Base-by-base conservation (phyloP, 2,888 invertebrate genomes). In the Agrochola macilenta region DNA sequence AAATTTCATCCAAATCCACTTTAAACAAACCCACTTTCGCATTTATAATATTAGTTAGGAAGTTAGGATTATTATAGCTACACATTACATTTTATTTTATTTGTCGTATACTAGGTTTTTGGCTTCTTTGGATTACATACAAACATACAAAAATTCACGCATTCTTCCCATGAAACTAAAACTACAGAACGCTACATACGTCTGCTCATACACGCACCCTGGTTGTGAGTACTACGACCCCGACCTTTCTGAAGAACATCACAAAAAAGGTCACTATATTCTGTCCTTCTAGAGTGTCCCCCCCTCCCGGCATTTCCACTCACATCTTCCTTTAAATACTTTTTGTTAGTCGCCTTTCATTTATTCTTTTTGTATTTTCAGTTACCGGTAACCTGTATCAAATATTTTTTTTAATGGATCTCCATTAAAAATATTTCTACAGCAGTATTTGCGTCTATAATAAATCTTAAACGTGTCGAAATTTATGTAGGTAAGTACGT, bases 381-480 rank as follows among this genome's bases (percentile, higher is more conserved):
- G 9, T 54, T 9, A 54, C 23, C 23, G 52, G 23, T 54, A 54
- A 9, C 54, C 17, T n/a, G 4, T 54, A 54, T 12, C 58, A 58
- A n/a, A n/a, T n/a, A n/a, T n/a, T n/a, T n/a, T n/a, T n/a, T n/a
- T n/a, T n/a, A n/a, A n/a, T n/a, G n/a, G n/a, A n/a, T n/a, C n/a
- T 4, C 5, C 4, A 52, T 30, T 23, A 7, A 60, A 58, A 61
- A 52, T 43, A 74, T 54, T 74, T 61, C 23, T 35, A 39, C 9
- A 39, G n/a, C 23, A 64, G 60, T 58, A 74, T 54, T 61, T 58
- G 68, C 30, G n/a, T 63, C 52, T 63, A 46, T 60, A 54, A 65
- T 79, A 88, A 79, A 84, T 82, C 72, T 78, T 60, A 78, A 70
- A 75, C 2, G 30, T 78, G 64, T 58, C 57, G 60, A 83, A 76